Evolutionary conservation across 2,113 vertebrate species (phyloP).

Genomic region (Corythoichthys intestinalis): DNA sequence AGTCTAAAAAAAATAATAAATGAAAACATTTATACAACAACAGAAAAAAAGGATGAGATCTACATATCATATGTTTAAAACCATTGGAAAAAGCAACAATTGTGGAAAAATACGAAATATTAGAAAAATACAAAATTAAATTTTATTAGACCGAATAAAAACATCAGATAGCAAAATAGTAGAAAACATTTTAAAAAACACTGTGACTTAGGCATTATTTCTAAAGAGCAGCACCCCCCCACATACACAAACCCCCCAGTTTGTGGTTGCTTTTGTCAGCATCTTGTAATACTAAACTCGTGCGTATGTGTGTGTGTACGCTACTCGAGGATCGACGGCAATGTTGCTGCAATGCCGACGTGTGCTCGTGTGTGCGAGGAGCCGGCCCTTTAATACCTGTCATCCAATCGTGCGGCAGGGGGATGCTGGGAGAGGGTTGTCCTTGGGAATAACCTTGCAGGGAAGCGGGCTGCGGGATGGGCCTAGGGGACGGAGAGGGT

Average conservation of each 20-base stretch:
- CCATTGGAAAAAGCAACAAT: too few relatives aligned
- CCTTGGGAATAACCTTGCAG: constrained; percentile 77
- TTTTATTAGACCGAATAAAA: background rate
- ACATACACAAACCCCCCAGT: background rate
- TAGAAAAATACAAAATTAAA: background rate
- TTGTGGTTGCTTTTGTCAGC: constrained; percentile 31
- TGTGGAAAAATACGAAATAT: background rate
- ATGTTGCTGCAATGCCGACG: constrained; percentile 35
- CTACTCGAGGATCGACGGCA: constrained; percentile 35
- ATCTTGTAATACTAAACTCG: constrained; percentile 19
- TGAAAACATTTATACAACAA: too few relatives aligned
- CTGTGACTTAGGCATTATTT: background rate
- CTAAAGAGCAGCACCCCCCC: background rate
- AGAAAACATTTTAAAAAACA: too few relatives aligned
- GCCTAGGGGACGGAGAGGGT: constrained; percentile 34
- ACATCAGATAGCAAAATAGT: background rate
- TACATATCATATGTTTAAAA: too few relatives aligned
- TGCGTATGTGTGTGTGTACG: constrained; percentile 9
- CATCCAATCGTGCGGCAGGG: constrained; percentile 61
- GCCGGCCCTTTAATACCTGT: constrained; percentile 71
- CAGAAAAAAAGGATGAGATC: too few relatives aligned
- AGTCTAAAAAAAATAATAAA: too few relatives aligned
- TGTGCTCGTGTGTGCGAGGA: constrained; percentile 44
- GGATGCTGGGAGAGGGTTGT: constrained; percentile 64
- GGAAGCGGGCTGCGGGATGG: constrained; percentile 30